Base-by-base conservation (phyloP, 1,140 invertebrate genomes). In the Oryctes rhinoceros region DNA sequence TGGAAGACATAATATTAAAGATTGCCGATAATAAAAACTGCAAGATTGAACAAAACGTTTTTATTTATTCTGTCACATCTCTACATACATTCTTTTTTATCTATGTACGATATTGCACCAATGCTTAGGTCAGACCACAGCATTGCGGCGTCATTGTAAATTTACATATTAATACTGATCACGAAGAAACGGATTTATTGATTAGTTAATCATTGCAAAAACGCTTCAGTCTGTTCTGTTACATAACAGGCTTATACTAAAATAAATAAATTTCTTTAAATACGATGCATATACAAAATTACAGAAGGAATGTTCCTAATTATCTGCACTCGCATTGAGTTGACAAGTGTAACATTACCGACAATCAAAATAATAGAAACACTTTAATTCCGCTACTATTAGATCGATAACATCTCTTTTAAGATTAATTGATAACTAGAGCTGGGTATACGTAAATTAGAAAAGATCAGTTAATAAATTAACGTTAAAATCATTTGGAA, bases 121-220 rank as follows among this genome's bases (percentile, higher is more conserved):
- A 71, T 37, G 35, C 35, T 30, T 35, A 7, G n/a, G 20, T 37
- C 65, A 30, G n/a, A 59, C 53, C n/a, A 59, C 1, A 59, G 53
- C 53, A 59, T n/a, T 59, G n/a, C 10, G 4, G 24, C 35, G 11
- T 4, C 37, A 71, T 35, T 37, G 18, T 4, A 37, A 71, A 71
- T 71, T 71, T 35, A 71, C 24, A 35, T 71, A 71, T 71, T 71
- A 71, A 71, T 71, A 71, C 65, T 71, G 65, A 71, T 71, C 24
- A 35, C 65, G 65, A 24, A 71, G 24, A 71, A 71, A 35, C 35
- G 20, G 24, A 71, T 71, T 71, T 24, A 24, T 71, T 71, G 24
- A 37, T 62, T 62, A n/a, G 20, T 20, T 35, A 71, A 71, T 35
- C 24, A 71, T 24, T 71, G 18, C 53, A 18, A 59, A 59, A 59